Conservation (phyloP, 1,140 invertebrate species). For the Bombyx mandarina region DNA sequence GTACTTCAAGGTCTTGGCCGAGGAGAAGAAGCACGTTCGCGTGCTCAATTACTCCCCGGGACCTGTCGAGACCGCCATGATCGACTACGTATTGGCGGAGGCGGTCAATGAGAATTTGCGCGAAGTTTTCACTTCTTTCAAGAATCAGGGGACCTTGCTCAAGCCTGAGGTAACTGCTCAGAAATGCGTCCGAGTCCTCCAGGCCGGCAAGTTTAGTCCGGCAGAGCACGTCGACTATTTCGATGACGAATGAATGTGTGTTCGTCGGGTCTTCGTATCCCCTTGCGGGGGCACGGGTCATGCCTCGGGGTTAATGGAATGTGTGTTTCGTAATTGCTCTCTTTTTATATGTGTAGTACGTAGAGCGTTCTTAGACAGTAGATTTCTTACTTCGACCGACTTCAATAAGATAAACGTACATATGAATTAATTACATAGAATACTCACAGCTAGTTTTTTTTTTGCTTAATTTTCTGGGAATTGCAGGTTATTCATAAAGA, state of each 20-base stretch:
- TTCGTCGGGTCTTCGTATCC: not conserved
- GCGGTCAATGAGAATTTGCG: conserved; percentile 74
- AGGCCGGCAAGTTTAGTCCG: conserved; percentile 81
- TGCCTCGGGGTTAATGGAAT: conserved; percentile 6
- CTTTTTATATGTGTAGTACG: too few species aligned
- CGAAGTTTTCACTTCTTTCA: conserved; percentile 72
- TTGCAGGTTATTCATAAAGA: too few species aligned
- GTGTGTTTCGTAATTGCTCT: not conserved
- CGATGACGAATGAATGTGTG: conserved; percentile 70
- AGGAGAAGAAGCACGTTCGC: conserved; percentile 82
- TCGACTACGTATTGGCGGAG: conserved; percentile 74
- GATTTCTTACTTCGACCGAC: too few species aligned
- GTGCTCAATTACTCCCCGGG: conserved; percentile 95
- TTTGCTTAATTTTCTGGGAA: too few species aligned
- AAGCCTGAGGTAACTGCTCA: conserved; percentile 81
- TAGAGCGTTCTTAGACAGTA: too few species aligned
- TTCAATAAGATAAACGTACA: too few species aligned
- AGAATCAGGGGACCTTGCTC: conserved; percentile 77
- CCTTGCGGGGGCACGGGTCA: not conserved
- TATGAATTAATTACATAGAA: too few species aligned
- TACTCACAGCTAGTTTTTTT: too few species aligned
- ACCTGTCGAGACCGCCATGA: conserved; percentile 93
- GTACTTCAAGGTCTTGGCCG: conserved; percentile 88
- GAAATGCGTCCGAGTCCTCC: conserved; percentile 81
- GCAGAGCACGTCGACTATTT: conserved; percentile 92